Percentiles rank a stretch among this genome's conserved stretches.
These are phyloP conservation scores for Mesoclemmys tuberculata DNA, from an alignment of 2,113 vertebrate genomes.

Conservation along the genomic window DNA sequence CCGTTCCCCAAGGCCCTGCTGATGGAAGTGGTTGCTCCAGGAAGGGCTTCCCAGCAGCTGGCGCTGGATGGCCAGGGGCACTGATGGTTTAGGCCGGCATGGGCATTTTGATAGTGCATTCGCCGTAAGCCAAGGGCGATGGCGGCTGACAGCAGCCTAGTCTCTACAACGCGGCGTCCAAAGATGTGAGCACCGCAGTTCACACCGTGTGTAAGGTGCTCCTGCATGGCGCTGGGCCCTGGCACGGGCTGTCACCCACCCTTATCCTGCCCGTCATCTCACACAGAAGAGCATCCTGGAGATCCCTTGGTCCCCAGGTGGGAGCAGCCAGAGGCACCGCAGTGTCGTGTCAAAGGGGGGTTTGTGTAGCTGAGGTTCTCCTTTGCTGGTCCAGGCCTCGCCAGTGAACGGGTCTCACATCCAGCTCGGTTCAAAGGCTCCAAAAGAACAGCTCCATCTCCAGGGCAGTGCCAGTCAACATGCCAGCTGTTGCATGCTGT, in stretches of 20 bases:
- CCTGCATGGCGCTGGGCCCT: background rate
- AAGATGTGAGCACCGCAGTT: background rate
- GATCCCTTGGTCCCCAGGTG: background rate
- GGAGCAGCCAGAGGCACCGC: background rate
- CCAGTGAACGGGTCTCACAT: background rate
- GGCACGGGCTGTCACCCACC: background rate
- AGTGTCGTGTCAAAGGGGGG: background rate
- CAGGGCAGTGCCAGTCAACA: background rate
- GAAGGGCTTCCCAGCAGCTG: background rate
- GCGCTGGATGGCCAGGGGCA: background rate
- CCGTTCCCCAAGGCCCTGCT: conserved; percentile 1
- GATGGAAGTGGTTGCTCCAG: conserved; percentile 9
- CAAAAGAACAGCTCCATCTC: background rate
- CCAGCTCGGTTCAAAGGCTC: background rate
- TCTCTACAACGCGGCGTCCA: background rate
- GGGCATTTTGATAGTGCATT: background rate
- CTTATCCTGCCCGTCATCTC: background rate
- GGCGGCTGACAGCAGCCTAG: background rate
- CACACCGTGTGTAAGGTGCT: background rate
- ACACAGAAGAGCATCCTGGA: accelerated
- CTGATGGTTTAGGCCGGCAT: background rate
- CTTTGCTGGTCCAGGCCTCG: background rate
- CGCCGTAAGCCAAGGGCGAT: background rate
- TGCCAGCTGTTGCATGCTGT: background rate
- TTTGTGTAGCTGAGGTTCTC: background rate